These are phyloP conservation scores for Elephas maximus DNA, from an alignment of 2,113 vertebrate genomes.

Conservation along the genomic window DNA sequence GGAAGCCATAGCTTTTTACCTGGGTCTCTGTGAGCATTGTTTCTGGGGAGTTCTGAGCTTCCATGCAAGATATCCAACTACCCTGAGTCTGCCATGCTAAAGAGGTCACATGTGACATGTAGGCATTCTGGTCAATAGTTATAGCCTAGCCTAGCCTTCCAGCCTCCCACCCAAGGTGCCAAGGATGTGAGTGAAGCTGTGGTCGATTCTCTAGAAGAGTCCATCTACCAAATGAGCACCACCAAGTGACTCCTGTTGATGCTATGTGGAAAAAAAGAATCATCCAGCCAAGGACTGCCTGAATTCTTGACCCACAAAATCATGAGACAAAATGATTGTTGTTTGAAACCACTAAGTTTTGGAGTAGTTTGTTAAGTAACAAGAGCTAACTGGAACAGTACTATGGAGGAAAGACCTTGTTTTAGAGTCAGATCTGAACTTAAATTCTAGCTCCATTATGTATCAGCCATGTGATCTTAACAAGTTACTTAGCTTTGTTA, in stretches of 20 bases:
- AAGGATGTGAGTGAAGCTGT: neutral
- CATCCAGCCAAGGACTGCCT: neutral
- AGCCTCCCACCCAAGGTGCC: neutral
- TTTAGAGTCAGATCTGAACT: neutral
- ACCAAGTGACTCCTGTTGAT: neutral
- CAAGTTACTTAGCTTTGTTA: neutral
- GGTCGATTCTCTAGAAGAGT: neutral
- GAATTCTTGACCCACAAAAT: neutral
- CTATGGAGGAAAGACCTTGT: neutral
- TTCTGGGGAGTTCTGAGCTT: neutral
- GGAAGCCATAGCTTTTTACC: neutral
- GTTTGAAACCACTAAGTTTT: too few relatives aligned
- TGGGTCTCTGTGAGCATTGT: neutral
- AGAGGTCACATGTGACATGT: neutral
- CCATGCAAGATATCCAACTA: neutral
- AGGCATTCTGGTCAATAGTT: neutral
- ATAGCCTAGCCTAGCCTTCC: neutral
- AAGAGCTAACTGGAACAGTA: neutral
- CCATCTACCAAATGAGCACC: too few relatives aligned
- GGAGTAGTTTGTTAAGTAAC: neutral
- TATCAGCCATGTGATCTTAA: neutral
- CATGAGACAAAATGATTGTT: too few relatives aligned
- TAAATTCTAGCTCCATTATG: neutral
- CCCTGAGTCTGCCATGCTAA: neutral
- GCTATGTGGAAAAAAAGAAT: neutral